phyloP scores from a whole-genome alignment of 37 sponge, comb jelly and placozoan species.

The Chondrosia reniformis region DNA sequence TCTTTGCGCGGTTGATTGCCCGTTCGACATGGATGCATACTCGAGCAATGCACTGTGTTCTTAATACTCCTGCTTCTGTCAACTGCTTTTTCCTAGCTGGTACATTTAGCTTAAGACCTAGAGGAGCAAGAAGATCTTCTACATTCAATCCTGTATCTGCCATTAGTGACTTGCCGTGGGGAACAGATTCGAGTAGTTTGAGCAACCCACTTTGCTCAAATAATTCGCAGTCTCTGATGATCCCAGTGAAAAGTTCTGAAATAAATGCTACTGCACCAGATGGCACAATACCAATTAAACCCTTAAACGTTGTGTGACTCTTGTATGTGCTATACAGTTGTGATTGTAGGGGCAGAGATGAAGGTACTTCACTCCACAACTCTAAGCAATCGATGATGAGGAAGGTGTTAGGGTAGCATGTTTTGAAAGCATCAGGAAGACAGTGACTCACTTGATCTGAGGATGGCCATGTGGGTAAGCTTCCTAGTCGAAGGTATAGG shows the following conservation, averaged over 20 bases:
- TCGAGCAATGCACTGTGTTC: conserved; percentile 41
- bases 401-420: conserved; percentile 28
- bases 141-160: conserved; percentile 66
- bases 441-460: not conserved
- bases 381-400: conserved; percentile 32
- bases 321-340: no score
- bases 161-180: conserved; percentile 57
- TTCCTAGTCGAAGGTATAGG: conserved; percentile 19
- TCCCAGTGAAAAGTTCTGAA: conserved; percentile 38
- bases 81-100: conserved; percentile 54
- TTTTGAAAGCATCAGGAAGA: conserved; percentile 40
- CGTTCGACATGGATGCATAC: conserved; percentile 57
- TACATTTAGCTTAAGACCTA: conserved; percentile 45
- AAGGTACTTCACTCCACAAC: conserved; percentile 30
- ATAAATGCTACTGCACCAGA: conserved; percentile 41
- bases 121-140: conserved; percentile 31
- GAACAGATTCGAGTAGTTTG: conserved; percentile 23
- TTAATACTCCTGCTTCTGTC: not conserved
- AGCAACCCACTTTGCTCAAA: conserved; percentile 40
- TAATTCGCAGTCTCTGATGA: conserved; percentile 42
- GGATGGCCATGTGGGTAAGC: conserved; percentile 38
- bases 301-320: conserved; percentile 48
- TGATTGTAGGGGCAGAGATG: no score
- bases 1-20: conserved; percentile 42
- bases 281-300: conserved; percentile 43